Base-by-base conservation (phyloP, 1,140 invertebrate species). In the Campoletis sonorensis region DNA sequence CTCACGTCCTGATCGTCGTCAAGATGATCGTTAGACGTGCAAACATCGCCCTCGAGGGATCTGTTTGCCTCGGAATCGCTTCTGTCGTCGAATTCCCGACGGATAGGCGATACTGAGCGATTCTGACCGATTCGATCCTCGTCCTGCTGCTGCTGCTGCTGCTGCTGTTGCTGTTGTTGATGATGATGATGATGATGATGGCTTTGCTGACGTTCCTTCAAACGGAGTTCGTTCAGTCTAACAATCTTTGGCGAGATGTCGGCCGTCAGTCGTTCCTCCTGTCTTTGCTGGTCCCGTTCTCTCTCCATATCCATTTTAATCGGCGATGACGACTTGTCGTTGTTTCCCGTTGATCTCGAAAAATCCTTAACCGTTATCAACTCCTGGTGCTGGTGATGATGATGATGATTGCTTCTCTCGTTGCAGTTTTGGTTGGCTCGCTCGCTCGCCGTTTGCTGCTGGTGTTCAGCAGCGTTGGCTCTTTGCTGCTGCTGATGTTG, bases 1-100 rank as follows among this genome's bases (percentile, higher is more conserved):
- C 89, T 85, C 21, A 90, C 87, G 51, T 92, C 91, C 58, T 90
- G 88, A 64, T 91, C 89, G 83, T 91, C 90, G 68, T 91, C 88
- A 23, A 91, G 78, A 72, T 91, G 87, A 78, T 88, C 81, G 81
- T 88, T 87, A 81, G 86, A 87, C 83, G 87, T 86, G 37, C 88
- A 85, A 61, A 88, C 89, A 61, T 84, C 85, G 49, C 88, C 89
- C 37, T 91, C 90, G 23, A 91, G 54, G 11, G 91, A 92, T 68
- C 90, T 82, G 79, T 91, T 89, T 37, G 90, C 89, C 45, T 92
- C 90, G 10, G 90, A 91, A 61, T 91, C 90, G 83, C 89, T 91
- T 23, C 88, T 85, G 30, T 92, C 90, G 81, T 92, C 91, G 51
- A 89, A 87, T 80, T 92, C 90, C 21, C 85, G 86, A 15, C 86